These are phyloP conservation scores for Neolamprologus variostigma DNA, from an alignment of 2,113 vertebrate genomes.

Conservation along the genomic window DNA sequence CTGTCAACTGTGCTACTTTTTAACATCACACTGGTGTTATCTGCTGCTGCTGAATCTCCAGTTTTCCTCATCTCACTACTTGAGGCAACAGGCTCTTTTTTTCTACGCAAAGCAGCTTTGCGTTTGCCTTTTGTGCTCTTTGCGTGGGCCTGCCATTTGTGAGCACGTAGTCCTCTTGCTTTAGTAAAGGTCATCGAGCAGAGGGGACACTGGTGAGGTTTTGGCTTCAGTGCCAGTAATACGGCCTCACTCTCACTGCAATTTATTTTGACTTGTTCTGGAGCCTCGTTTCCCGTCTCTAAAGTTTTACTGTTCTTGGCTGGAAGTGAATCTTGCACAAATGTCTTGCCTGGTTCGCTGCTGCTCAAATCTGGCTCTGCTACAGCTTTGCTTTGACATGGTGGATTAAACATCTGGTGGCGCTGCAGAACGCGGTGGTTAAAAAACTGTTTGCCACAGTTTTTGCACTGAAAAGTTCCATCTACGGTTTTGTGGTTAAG, in stretches of 20 bases:
- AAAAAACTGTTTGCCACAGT: slow-evolving; percentile 66
- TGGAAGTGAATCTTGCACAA: slow-evolving; percentile 26
- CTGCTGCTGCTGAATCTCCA: neutral
- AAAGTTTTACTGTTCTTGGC: neutral
- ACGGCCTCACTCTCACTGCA: neutral
- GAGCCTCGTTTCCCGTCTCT: neutral
- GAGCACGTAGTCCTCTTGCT: slow-evolving; percentile 62
- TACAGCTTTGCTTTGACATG: slow-evolving; percentile 16
- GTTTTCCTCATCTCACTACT: neutral
- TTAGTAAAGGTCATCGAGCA: slow-evolving; percentile 64
- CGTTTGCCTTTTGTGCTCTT: neutral
- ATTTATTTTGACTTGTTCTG: neutral
- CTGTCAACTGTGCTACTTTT: neutral
- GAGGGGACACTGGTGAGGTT: slow-evolving; percentile 50
- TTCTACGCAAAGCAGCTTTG: neutral
- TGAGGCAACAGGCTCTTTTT: neutral
- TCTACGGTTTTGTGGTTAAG: slow-evolving; percentile 6
- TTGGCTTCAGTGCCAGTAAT: neutral
- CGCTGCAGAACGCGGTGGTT: slow-evolving; percentile 62
- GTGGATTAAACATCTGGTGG: slow-evolving; percentile 58
- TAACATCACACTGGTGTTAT: neutral
- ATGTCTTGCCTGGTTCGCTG: neutral
- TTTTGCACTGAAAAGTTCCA: slow-evolving; percentile 53
- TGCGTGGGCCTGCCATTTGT: slow-evolving; percentile 69
- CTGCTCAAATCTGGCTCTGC: neutral